Percentiles rank a stretch among this genome's conserved stretches.
Evolutionary conservation across 2,888 invertebrate species (phyloP).

Genomic region (Parapristionchus giblindavisi): DNA sequence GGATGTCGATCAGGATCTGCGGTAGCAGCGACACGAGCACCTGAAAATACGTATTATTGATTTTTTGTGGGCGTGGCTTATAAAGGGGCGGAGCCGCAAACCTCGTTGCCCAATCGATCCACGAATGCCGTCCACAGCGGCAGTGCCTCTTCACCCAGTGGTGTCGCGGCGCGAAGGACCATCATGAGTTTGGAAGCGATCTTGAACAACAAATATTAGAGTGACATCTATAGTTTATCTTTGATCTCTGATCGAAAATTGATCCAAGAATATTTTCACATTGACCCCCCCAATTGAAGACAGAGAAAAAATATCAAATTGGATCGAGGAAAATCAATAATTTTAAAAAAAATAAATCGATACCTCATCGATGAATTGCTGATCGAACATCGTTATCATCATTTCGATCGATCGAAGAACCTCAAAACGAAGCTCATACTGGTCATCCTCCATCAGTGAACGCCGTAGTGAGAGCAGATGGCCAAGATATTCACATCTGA

Average conservation of each 20-base stretch:
- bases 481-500: conserved; percentile 37
- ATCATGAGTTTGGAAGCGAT: conserved; percentile 28
- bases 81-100: too few species aligned
- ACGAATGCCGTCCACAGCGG: conserved; percentile 36
- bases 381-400: conserved; percentile 16
- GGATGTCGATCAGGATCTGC: conserved; percentile 36
- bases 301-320: too few species aligned
- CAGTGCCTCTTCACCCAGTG: conserved; percentile 6
- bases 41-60: too few species aligned
- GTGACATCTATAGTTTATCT: too few species aligned
- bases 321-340: too few species aligned
- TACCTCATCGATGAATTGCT: conserved; percentile 28
- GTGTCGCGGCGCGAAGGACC: conserved; percentile 11
- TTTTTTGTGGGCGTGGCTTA: too few species aligned
- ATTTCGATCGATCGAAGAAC: conserved; percentile 19
- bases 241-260: too few species aligned
- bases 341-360: too few species aligned
- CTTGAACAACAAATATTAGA: neutral
- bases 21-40: conserved; percentile 20
- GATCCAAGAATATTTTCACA: too few species aligned
- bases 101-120: conserved; percentile 11
- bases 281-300: too few species aligned
- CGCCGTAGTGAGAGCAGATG: conserved; percentile 32
- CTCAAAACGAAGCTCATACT: conserved; percentile 7
- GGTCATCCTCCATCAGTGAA: conserved; percentile 18